Percentiles rank a stretch among this genome's conserved stretches.
Conservation (phyloP, 2,888 invertebrate species). For the Chrysomela aeneicollis region DNA sequence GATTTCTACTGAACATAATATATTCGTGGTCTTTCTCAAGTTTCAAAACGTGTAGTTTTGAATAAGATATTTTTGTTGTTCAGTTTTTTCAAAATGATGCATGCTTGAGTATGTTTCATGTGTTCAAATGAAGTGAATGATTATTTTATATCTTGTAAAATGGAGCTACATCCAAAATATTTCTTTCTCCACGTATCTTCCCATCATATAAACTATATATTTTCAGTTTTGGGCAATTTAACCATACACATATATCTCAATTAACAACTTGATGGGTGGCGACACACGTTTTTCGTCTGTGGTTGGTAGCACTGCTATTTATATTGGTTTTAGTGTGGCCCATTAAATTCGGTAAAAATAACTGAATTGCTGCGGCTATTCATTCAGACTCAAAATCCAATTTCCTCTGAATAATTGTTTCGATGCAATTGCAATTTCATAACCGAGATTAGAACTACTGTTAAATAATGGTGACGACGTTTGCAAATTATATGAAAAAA, state of each 20-base stretch:
- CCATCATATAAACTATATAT: neutral
- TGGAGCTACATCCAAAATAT: too few species aligned
- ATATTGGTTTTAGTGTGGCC: slow-evolving; percentile 21
- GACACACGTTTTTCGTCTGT: slow-evolving; percentile 8
- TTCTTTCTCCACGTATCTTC: too few species aligned
- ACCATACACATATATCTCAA: slow-evolving; percentile 9
- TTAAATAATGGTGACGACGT: neutral
- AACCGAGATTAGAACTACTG: slow-evolving; percentile 13
- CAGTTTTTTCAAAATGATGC: too few species aligned
- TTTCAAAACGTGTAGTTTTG: too few species aligned
- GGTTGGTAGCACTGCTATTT: slow-evolving; percentile 16
- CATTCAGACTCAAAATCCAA: slow-evolving; percentile 15
- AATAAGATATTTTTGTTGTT: too few species aligned
- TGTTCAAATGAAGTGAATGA: too few species aligned
- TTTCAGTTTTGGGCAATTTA: neutral
- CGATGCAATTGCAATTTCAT: neutral
- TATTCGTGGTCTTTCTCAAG: too few species aligned
- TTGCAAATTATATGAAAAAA: neutral
- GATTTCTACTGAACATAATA: too few species aligned
- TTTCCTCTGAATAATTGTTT: slow-evolving; percentile 22
- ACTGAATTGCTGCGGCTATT: neutral
- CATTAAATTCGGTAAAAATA: slow-evolving; percentile 18
- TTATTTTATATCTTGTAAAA: too few species aligned
- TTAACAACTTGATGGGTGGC: slow-evolving; percentile 18
- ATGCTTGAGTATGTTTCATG: too few species aligned